A percentile compares a stretch with the other conserved stretches of the same genome.
Conservation (phyloP, 2,797 vertebrate species). For the Galaxias olidus region DNA sequence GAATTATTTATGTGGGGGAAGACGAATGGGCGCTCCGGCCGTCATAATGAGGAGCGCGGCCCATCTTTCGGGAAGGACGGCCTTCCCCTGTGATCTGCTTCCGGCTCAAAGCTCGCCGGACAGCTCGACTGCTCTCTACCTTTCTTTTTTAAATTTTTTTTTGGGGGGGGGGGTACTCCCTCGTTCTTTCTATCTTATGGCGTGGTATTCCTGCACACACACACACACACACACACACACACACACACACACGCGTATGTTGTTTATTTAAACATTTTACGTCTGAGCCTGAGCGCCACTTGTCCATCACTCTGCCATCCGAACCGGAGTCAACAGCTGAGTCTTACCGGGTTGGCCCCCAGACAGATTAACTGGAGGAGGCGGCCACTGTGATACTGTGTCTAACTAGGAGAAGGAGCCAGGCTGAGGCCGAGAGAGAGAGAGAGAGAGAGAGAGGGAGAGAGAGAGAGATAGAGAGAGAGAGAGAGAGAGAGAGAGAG, state of each 20-base stretch:
- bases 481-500: conserved; percentile 31
- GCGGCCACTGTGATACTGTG: background rate
- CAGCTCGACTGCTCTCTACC: conserved; percentile 30
- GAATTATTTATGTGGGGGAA: conserved; percentile 62
- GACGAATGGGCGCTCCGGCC: conserved; percentile 47
- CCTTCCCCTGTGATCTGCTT: conserved; percentile 54
- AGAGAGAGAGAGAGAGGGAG: conserved; percentile 11
- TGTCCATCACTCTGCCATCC: no score
- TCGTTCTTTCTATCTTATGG: background rate
- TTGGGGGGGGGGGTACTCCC: background rate
- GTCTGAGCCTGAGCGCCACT: no score
- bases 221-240: conserved; percentile 1
- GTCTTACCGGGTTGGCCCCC: background rate
- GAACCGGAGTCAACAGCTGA: background rate
- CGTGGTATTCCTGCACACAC: background rate
- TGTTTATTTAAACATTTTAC: no score
- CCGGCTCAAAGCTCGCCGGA: conserved; percentile 37
- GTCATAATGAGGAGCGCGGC: conserved; percentile 57
- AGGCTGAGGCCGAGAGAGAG: background rate
- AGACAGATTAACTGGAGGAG: background rate
- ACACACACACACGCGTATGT: background rate
- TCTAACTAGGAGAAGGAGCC: background rate
- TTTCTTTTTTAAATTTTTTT: background rate
- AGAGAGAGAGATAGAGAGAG: conserved; percentile 51
- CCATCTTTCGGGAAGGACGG: conserved; percentile 37